A percentile compares a stretch with the other conserved stretches of the same genome.
Conservation (phyloP, 1,140 invertebrate genomes). For the Bombyx mori region ASM3026992v2 NC_085111.1:9327001-9327500, state of each 20-base stretch:
- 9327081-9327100: neutral
- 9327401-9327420: slow-evolving; percentile 65
- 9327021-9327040: no score
- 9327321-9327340: slow-evolving; percentile 65
- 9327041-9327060: no score
- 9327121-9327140: slow-evolving; percentile 63
- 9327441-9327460: slow-evolving; percentile 25
- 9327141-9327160: slow-evolving; percentile 68
- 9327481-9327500: slow-evolving; percentile 16
- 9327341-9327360: slow-evolving; percentile 64
- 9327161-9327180: slow-evolving; percentile 68
- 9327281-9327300: slow-evolving; percentile 67
- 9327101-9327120: slow-evolving; percentile 28
- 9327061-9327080: no score
- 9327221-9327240: slow-evolving; percentile 44
- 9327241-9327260: slow-evolving; percentile 66
- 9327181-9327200: slow-evolving; percentile 67
- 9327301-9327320: slow-evolving; percentile 57
- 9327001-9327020: no score
- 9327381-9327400: slow-evolving; percentile 71
- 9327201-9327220: slow-evolving; percentile 61
- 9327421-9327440: slow-evolving; percentile 30
- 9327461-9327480: slow-evolving; percentile 33
- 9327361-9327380: slow-evolving; percentile 70
- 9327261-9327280: slow-evolving; percentile 59